Conservation (phyloP, 2,113 vertebrate genomes). For the Struthidea cinerea region DNA sequence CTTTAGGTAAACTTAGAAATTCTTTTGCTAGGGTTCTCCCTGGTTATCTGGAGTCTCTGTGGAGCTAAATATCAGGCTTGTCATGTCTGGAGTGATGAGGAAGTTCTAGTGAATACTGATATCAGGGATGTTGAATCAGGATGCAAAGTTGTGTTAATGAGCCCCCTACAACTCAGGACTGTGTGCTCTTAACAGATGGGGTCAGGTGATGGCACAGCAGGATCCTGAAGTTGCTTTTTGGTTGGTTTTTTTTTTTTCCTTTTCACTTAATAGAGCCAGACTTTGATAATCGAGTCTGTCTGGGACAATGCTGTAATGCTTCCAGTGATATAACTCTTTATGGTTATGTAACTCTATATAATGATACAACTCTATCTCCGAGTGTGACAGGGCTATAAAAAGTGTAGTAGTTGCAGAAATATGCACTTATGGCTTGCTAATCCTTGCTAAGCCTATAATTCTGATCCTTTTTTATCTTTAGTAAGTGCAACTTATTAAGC, state of each 20-base stretch:
- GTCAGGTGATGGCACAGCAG: background rate
- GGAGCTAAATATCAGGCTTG: background rate
- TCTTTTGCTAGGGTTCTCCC: background rate
- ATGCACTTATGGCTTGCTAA: slow-evolving; percentile 11
- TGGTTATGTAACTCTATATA: slow-evolving; percentile 49
- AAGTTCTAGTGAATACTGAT: background rate
- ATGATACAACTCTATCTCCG: slow-evolving; percentile 38
- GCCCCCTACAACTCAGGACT: background rate
- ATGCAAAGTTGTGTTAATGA: background rate
- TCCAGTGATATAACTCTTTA: slow-evolving; percentile 42
- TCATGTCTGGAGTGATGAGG: background rate
- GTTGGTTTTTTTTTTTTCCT: background rate
- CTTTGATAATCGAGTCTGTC: slow-evolving; percentile 56
- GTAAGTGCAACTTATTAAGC: slow-evolving; percentile 50
- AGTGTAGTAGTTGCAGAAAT: slow-evolving; percentile 62
- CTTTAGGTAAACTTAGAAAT: background rate
- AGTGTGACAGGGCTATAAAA: slow-evolving; percentile 62
- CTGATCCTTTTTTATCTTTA: slow-evolving; percentile 60
- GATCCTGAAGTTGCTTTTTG: background rate
- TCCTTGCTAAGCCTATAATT: slow-evolving; percentile 58
- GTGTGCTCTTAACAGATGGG: background rate
- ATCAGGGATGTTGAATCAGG: background rate
- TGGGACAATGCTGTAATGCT: slow-evolving; percentile 44
- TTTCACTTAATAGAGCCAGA: background rate
- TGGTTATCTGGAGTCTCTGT: background rate